phyloP scores from a whole-genome alignment of 2,113 vertebrate genomes.

The Pristiophorus japonicus region DNA sequence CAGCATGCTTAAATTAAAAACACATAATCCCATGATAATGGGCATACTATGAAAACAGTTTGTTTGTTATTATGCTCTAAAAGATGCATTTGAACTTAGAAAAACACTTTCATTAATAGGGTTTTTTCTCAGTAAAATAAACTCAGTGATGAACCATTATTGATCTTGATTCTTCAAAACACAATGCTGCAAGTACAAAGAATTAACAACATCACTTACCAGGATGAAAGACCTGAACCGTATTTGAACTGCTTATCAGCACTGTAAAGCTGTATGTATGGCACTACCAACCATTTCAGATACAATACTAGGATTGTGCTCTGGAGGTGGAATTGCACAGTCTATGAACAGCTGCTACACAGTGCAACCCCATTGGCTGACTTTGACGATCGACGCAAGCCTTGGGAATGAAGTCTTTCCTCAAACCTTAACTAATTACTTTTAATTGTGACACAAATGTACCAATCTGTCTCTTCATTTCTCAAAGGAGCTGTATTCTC shows the following conservation, averaged over 20 bases:
- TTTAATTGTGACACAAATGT: conserved; percentile 23
- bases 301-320: conserved; percentile 8
- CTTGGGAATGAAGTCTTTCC: too few relatives aligned
- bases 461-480: conserved; percentile 34
- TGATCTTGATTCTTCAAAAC: background rate
- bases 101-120: background rate
- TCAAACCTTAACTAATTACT: conserved; percentile 37
- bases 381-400: conserved; percentile 32
- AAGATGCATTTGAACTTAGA: conserved; percentile 9
- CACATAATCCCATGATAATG: background rate
- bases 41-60: background rate
- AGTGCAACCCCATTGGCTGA: conserved; percentile 15
- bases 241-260: conserved; percentile 34
- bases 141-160: background rate
- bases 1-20: background rate
- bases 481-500: conserved; percentile 2
- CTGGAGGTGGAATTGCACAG: conserved; percentile 34
- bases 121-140: background rate
- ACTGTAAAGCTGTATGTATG: conserved; percentile 29
- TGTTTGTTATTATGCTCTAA: background rate
- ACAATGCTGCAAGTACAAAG: conserved; percentile 1
- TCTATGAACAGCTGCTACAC: conserved; percentile 35
- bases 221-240: conserved; percentile 5
- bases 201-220: conserved; percentile 30
- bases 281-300: conserved; percentile 31